These are phyloP conservation scores for Drosophila mayaguana DNA, from an alignment of 2,888 invertebrate genomes.

Conservation along the genomic window DNA sequence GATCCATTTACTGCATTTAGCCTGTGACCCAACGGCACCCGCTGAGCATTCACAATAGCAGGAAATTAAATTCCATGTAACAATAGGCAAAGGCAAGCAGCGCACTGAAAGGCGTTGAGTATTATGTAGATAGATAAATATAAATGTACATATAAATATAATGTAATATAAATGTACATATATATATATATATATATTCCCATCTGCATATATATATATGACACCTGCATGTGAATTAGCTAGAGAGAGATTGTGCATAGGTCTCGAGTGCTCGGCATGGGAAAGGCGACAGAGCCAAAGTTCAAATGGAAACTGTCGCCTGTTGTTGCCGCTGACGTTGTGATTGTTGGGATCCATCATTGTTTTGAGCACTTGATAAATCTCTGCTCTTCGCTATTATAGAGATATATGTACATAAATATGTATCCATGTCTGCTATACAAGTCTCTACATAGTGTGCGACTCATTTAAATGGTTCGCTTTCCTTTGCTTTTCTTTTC, in stretches of 20 bases:
- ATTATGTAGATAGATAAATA: constrained; percentile 11
- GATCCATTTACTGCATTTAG: constrained; percentile 17
- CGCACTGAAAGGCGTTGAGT: constrained; percentile 3
- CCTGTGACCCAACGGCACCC: constrained; percentile 11
- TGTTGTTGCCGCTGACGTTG: constrained; percentile 38
- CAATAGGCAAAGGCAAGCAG: constrained; percentile 40
- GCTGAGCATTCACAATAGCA: constrained; percentile 29
- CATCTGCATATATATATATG: neutral
- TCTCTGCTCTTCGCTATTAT: constrained; percentile 25
- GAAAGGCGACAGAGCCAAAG: constrained; percentile 39
- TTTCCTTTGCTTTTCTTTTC: neutral
- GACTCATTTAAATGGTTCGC: constrained; percentile 53
- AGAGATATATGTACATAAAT: neutral
- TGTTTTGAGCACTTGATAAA: constrained; percentile 47
- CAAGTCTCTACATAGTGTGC: constrained; percentile 10
- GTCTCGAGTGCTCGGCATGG: constrained; percentile 17
- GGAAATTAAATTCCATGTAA: constrained; percentile 68
- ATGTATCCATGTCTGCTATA: neutral
- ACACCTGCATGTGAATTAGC: constrained; percentile 37
- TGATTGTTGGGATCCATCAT: constrained; percentile 35
- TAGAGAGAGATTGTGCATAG: constrained; percentile 15
- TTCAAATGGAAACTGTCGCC: constrained; percentile 27
- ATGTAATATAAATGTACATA: neutral
- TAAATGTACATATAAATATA: neutral
- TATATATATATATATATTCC: neutral